phyloP scores from a whole-genome alignment of 2,888 invertebrate species.

The Ichneumon xanthorius region DNA sequence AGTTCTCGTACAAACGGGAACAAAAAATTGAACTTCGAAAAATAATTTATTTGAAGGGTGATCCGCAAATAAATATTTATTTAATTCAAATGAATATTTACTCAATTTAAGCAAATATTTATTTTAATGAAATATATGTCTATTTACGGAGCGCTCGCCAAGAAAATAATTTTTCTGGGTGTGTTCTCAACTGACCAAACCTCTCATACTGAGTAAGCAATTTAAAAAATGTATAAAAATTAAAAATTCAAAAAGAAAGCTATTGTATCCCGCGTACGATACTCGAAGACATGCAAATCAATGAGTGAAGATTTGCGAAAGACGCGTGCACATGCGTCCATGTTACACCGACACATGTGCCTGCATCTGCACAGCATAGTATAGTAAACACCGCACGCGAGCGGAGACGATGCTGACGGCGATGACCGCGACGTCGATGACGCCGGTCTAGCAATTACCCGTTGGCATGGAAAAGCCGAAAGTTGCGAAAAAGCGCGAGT shows the following conservation, averaged over 20 bases:
- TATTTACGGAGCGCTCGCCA: too few relatives aligned
- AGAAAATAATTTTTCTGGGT: too few relatives aligned
- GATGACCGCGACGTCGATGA: conserved; percentile 54
- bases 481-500: conserved; percentile 76
- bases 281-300: background rate
- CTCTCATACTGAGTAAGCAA: background rate
- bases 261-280: too few relatives aligned
- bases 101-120: too few relatives aligned
- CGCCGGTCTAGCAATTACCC: conserved; percentile 53
- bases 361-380: background rate
- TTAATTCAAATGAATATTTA: too few relatives aligned
- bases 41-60: too few relatives aligned
- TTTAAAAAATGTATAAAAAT: background rate
- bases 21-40: too few relatives aligned
- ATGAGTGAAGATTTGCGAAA: conserved; percentile 46
- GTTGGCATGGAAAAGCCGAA: conserved; percentile 73
- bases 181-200: background rate
- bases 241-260: conserved; percentile 2
- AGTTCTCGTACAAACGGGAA: too few relatives aligned
- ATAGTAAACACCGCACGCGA: conserved; percentile 7
- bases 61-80: too few relatives aligned
- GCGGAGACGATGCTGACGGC: conserved; percentile 38
- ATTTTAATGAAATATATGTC: too few relatives aligned
- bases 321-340: background rate
- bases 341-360: background rate